These are phyloP conservation scores for Tineola bisselliella DNA, from an alignment of 2,888 invertebrate genomes.

Conservation along the genomic window DNA sequence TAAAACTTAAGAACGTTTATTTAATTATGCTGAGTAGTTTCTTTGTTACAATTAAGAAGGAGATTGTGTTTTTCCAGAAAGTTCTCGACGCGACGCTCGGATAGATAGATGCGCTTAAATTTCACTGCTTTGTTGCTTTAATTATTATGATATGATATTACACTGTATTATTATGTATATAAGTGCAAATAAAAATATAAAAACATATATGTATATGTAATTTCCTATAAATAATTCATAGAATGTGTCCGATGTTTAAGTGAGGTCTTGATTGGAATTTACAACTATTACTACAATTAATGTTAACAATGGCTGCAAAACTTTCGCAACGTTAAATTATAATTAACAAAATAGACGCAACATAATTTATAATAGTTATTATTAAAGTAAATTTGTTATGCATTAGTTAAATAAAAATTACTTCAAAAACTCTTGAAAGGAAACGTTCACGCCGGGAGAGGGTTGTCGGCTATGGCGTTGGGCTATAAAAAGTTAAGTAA, in stretches of 20 bases:
- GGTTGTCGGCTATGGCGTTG: background rate
- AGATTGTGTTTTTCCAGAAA: background rate
- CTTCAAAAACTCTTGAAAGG: background rate
- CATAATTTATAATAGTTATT: no score
- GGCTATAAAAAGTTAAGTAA: constrained; percentile 49
- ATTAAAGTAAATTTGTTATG: background rate
- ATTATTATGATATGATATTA: background rate
- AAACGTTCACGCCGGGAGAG: background rate
- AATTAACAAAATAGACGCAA: no score
- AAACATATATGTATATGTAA: no score
- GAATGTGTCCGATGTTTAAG: no score
- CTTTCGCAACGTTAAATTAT: no score
- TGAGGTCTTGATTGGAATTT: no score
- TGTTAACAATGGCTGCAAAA: no score
- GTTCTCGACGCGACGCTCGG: background rate
- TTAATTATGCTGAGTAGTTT: background rate
- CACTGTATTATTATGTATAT: background rate
- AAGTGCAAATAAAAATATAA: no score
- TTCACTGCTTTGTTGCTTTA: background rate
- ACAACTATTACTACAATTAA: no score
- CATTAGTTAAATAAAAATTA: background rate
- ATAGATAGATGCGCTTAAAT: background rate
- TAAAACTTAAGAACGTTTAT: background rate
- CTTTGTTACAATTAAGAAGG: background rate
- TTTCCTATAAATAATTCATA: no score